A percentile compares a stretch with the other conserved stretches of the same genome.
Conservation (phyloP, 92 coral and sea anemone genomes). For the Bergia sp. region DNA sequence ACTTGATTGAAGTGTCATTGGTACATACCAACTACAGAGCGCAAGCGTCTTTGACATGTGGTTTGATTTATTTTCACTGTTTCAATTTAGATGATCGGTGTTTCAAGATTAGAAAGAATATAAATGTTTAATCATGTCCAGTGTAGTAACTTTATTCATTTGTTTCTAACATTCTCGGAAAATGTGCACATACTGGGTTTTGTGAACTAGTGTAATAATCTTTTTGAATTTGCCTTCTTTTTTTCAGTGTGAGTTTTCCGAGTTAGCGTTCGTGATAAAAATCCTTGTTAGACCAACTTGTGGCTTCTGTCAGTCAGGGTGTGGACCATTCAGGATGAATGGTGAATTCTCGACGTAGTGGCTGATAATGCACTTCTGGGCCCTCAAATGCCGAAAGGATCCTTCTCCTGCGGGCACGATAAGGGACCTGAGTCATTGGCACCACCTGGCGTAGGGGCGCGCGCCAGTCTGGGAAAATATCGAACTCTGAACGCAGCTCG, state of each 20-base stretch:
- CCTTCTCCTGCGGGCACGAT: constrained; percentile 32
- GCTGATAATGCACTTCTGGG: constrained; percentile 45
- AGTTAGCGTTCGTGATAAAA: no score
- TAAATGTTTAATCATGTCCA: no score
- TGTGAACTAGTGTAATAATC: not conserved
- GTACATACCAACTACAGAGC: no score
- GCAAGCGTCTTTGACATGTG: no score
- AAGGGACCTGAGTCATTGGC: constrained; percentile 72
- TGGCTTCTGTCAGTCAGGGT: constrained; percentile 16
- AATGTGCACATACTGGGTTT: no score
- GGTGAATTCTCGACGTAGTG: constrained; percentile 53
- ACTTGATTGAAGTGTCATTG: no score
- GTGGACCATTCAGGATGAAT: constrained; percentile 71
- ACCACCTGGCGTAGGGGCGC: constrained; percentile 67
- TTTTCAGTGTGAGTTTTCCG: no score
- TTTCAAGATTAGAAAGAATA: no score
- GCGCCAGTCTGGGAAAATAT: constrained; percentile 70
- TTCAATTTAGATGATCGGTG: no score
- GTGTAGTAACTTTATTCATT: no score
- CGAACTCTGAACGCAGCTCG: constrained; percentile 59
- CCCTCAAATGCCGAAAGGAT: constrained; percentile 1
- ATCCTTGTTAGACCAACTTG: not conserved
- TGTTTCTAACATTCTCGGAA: no score
- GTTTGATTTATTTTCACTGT: no score
- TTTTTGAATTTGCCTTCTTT: not conserved